Conservation (phyloP, 2,113 vertebrate species). For the Notarius quadriscutis region DNA sequence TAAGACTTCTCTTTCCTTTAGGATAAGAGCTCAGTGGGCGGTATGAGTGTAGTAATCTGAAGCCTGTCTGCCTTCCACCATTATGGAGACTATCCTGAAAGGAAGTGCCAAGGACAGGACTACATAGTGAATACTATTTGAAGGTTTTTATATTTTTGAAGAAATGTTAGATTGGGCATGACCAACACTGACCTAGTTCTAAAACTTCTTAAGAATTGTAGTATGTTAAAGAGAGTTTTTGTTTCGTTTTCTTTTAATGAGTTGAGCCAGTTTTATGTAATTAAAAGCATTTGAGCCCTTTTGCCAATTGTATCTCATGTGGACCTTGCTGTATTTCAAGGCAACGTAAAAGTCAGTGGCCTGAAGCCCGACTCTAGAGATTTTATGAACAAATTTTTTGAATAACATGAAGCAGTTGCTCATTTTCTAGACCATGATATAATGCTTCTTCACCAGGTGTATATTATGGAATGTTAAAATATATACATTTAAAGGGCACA, state of each 20-base stretch:
- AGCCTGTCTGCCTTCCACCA: neutral
- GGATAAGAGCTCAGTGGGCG: constrained; percentile 86
- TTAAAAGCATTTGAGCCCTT: neutral
- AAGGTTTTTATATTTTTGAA: neutral
- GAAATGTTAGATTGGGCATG: neutral
- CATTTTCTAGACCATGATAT: neutral
- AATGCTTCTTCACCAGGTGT: neutral
- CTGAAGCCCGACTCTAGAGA: neutral
- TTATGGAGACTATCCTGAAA: neutral
- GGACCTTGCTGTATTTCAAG: neutral
- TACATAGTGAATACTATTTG: neutral
- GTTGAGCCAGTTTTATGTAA: neutral
- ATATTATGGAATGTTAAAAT: neutral
- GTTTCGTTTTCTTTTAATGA: neutral
- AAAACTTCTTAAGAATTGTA: neutral
- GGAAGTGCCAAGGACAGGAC: constrained; percentile 1
- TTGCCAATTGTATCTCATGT: neutral
- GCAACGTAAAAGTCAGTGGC: neutral
- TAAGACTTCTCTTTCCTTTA: constrained; percentile 66
- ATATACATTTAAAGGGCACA: neutral
- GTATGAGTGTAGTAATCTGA: constrained; percentile 87
- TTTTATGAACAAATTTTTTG: neutral
- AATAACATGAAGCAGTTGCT: neutral
- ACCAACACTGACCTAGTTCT: neutral
- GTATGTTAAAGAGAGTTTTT: neutral